Conservation (phyloP, 2,113 vertebrate species). For the Lampris megalopsis region DNA sequence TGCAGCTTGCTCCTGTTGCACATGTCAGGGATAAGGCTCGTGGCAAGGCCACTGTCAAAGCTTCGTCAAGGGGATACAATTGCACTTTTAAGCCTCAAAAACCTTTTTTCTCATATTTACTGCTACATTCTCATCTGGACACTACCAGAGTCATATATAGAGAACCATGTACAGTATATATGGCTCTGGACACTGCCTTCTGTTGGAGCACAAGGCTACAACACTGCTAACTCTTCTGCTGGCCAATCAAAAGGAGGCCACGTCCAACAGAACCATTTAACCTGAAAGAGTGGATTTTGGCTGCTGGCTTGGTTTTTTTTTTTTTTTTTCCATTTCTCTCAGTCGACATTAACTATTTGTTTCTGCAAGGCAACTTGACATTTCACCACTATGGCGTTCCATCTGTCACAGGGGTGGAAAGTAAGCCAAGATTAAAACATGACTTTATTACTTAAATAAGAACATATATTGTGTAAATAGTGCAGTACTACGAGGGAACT, state of each 20-base stretch:
- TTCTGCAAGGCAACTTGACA: slow-evolving; percentile 72
- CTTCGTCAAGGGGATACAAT: slow-evolving; percentile 76
- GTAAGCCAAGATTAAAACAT: slow-evolving; percentile 73
- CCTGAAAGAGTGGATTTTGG: slow-evolving; percentile 72
- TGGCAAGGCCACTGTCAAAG: slow-evolving; percentile 80
- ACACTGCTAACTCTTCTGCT: slow-evolving; percentile 29
- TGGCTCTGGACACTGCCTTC: slow-evolving; percentile 68
- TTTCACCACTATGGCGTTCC: slow-evolving; percentile 71
- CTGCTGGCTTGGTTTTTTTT: slow-evolving; percentile 51
- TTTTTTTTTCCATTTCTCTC: slow-evolving; percentile 33
- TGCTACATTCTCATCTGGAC: slow-evolving; percentile 79
- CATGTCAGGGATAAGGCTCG: slow-evolving; percentile 77
- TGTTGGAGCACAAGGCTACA: slow-evolving; percentile 38
- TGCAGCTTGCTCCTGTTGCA: slow-evolving; percentile 66
- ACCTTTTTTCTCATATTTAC: slow-evolving; percentile 52
- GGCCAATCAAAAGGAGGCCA: slow-evolving; percentile 49
- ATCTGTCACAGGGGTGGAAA: slow-evolving; percentile 68
- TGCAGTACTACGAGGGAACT: slow-evolving; percentile 77
- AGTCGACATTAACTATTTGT: slow-evolving; percentile 51
- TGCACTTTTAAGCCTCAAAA: slow-evolving; percentile 81
- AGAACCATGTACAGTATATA: slow-evolving; percentile 58
- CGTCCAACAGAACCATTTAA: slow-evolving; percentile 67
- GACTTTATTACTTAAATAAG: slow-evolving; percentile 73
- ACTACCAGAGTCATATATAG: slow-evolving; percentile 65
- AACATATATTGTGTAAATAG: slow-evolving; percentile 82